Evolutionary conservation across 2,888 invertebrate genomes (phyloP), one percentile per base, ranked within the genome.

Genomic region (Corbicula japonica): DNA sequence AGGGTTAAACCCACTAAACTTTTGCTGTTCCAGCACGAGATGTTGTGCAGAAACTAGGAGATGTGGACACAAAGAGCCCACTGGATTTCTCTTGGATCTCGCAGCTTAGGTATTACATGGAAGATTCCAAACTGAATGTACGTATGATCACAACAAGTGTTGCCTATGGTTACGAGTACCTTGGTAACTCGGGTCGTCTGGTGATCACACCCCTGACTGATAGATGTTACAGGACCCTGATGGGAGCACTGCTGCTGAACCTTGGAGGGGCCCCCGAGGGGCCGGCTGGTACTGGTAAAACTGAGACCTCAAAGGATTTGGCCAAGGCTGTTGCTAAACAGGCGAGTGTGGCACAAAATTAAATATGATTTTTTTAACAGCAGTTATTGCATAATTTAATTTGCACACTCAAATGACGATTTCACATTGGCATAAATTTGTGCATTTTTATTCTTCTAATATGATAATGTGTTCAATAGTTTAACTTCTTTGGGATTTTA

Each of bases 171-270:
- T 93, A 93, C 71, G 93, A 93, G 85, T 93, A 93, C 80, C 91
- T 93, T 38, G 93, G 93, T 8, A 93, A 93, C 86, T 90, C 93
- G 0, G 91, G 91, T 18, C 78, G 93, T 28, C 89, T 93, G 35
- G 93, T 93, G 61, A 93, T 93, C 70, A 93, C 93, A 10, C 93
- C 93, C 2, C 90, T 93, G 10, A 93, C 93, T 26, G 93, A 93
- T 77, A 88, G 93, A 70, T 93, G 93, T 78, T 93, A 93, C 88
- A 90, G 93, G 71, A 93, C 93, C 1, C 80, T 93, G 78, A 93
- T 93, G 93, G 93, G 93, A 18, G 93, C 93, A 0, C 81, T 93
- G 30, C 85, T 92, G 72, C 80, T 93, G 62, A 93, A 93, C 79
- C 87, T 93, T 34, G 93, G 93, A 12, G 93, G 93, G 18, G 93